Evolutionary conservation across 2,113 vertebrate genomes (phyloP).

Genomic region (Phyllostomus discolor): DNA sequence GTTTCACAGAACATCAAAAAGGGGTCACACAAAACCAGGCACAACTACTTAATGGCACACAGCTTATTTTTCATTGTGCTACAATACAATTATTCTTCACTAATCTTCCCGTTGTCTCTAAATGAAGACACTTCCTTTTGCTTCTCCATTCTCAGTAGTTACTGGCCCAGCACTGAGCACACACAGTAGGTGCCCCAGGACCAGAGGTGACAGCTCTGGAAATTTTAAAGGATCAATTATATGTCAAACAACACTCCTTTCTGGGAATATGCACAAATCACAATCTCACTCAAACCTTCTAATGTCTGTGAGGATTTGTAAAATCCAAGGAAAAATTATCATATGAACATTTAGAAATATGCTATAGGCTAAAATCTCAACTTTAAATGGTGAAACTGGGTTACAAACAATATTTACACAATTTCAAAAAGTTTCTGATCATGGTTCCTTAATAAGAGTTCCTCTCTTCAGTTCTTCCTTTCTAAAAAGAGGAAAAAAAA

Average conservation of each 20-base stretch:
- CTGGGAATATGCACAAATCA: not conserved
- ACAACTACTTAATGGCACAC: not conserved
- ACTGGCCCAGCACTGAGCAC: not conserved
- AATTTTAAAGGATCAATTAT: not conserved
- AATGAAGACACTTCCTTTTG: not conserved
- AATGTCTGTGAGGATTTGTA: not conserved
- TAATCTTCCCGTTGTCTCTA: not conserved
- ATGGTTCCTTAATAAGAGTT: conserved; percentile 69
- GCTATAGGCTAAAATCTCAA: conserved; percentile 31
- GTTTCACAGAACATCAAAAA: not conserved
- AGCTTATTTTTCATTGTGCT: not conserved
- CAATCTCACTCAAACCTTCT: not conserved
- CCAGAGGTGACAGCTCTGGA: not conserved
- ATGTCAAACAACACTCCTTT: not conserved
- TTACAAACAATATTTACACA: conserved; percentile 55
- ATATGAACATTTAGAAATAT: not conserved
- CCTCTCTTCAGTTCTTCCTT: conserved; percentile 72
- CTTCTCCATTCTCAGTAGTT: not conserved
- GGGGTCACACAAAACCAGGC: not conserved
- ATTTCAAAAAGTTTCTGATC: conserved; percentile 59
- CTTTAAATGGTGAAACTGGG: conserved; percentile 12
- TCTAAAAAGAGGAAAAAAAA: conserved; percentile 43
- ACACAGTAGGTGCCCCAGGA: not conserved
- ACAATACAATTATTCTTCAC: rapidly evolving
- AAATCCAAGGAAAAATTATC: not conserved